Evolutionary conservation across 2,797 vertebrate genomes (phyloP).

Genomic region (Sebastes taczanowskii): DNA sequence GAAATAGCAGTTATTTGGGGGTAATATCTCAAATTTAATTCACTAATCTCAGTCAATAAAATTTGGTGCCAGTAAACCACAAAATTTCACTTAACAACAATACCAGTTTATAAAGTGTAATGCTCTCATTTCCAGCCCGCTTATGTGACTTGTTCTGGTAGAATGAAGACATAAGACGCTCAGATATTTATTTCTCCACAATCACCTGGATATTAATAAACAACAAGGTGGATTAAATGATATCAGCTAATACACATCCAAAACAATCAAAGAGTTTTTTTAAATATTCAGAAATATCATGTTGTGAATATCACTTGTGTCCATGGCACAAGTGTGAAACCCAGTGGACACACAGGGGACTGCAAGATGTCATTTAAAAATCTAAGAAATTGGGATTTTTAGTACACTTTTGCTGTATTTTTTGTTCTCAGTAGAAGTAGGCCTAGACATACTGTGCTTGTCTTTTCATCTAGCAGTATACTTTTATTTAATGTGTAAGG

Average conservation of each 20-base stretch:
- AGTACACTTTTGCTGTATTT: slow-evolving; percentile 1
- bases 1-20: neutral
- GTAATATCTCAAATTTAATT: neutral
- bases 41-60: neutral
- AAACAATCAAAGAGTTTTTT: neutral
- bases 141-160: neutral
- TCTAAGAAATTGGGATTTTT: neutral
- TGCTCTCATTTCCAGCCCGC: neutral
- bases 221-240: neutral
- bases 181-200: neutral
- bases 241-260: neutral
- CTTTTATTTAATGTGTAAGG: neutral
- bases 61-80: neutral
- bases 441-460: neutral
- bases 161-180: neutral
- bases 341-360: slow-evolving; percentile 50
- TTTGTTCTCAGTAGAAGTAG: neutral
- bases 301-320: neutral
- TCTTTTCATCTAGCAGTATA: neutral
- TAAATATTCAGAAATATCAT: neutral
- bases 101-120: neutral
- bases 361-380: slow-evolving; percentile 31
- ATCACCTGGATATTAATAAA: neutral
- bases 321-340: slow-evolving; percentile 52
- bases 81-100: neutral